Evolutionary conservation across 1,140 invertebrate species (phyloP), one percentile per base, ranked within the genome.

Genomic region (Tetramorium simillimum): DNA sequence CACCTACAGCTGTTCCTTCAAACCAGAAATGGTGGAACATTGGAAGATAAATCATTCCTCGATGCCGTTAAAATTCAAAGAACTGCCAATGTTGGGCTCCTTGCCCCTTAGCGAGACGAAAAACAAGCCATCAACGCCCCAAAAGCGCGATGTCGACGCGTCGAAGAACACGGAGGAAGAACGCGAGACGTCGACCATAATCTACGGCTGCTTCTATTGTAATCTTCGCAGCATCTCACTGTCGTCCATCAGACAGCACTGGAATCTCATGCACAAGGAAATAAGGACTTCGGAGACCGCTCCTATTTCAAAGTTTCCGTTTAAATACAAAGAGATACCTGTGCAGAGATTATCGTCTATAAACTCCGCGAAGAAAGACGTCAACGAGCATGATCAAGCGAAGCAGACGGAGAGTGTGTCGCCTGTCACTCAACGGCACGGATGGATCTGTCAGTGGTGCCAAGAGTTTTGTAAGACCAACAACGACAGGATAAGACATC

Each of bases 391-490:
- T 2, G 28, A 73, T 0, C n/a, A 67, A 28, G 70, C 16, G 73
- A 89, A 72, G 2, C 24, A 40, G 5, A 18, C 40, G 5, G 33
- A 43, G 3, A 81, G 28, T 0, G 9, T 5, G 24, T 58, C 43
- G 24, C 18, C 62, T n/a, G 33, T 69, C 7, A 14, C 37, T 80
- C 75, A 58, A 10, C 72, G 43, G 18, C 53, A 72, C 3, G 91
- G 87, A 6, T 95, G 94, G 94, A 80, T 94, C 21, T 95, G 95
- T 28, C 84, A 93, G 7, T 94, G 93, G 93, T 94, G 94, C 75
- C 37, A 93, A 4, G 95, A 95, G 46, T 77, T 93, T 3, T 95
- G 93, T 33, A 88, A 93, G 0, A 91, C 89, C 4, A 91, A 93
- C 1, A 77, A 67, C 0, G 92, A 94, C 10, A 93, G 91, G 5